Evolutionary conservation across 2,888 invertebrate species (phyloP), one percentile per base, ranked within the genome.

Genomic region (Bombyx huttoni): DNA sequence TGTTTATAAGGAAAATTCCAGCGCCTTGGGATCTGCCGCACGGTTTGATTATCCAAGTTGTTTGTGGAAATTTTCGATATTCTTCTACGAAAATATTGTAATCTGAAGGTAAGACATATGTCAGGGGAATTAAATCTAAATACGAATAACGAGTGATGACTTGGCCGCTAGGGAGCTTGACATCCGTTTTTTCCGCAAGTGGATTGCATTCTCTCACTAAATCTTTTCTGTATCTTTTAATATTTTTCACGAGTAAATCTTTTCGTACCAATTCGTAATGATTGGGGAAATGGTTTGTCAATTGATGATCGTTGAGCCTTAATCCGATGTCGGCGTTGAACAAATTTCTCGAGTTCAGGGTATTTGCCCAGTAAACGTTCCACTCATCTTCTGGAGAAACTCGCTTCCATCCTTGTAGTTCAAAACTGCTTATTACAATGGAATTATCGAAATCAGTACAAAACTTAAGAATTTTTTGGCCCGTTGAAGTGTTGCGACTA

Each of bases 21-120:
- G 95, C 93, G 1, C 96, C 96, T 75, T 96, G 96, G 0, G 98
- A 97, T 84, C 98, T 96, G 34, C 97, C 97, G 75, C 97, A 97
- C 0, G 98, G 98, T 76, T 98, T 98, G 94, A 98, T 96, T 59
- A 98, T 98, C 98, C 98, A 98, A 0, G 98, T 98, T 64, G 96
- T 96, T 72, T 95, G 95, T 0, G 98, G 97, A 59, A 94, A 95
- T 83, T 97, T 97, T 52, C 97, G 91, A 75, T 98, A 98, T 73
- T 98, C 98, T 73, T 98, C 97, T 1, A 98, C 98, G 79, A 98
- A 98, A 92, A 98, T 94, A 76, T 98, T 98, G 78, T 98, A 98
- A 81, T 98, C 98, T 50, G 96, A 95, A 1, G 98, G 98, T 51
- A 98, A 86, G 46, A 98, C 95, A 76, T 96, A 98, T 0, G 98